phyloP scores from a whole-genome alignment of 2,888 invertebrate genomes.

The Protodeltote pygarga region DNA sequence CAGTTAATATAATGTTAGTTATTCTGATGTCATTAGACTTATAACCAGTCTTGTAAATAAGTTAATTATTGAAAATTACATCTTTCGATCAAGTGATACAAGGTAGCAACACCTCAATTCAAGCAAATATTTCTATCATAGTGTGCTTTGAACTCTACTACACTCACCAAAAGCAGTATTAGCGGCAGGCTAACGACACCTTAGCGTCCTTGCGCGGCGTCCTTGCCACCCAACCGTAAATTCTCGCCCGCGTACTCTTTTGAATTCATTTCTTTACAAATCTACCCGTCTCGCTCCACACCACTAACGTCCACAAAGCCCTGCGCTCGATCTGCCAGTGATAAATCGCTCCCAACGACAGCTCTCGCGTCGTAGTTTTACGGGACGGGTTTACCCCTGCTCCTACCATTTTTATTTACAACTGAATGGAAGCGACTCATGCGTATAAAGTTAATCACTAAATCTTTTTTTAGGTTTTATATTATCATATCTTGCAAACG shows the following conservation, averaged over 20 bases:
- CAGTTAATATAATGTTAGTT: slow-evolving; percentile 2
- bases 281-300: slow-evolving; percentile 55
- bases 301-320: slow-evolving; percentile 58
- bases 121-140: too few relatives aligned
- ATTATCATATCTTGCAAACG: slow-evolving; percentile 58
- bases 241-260: slow-evolving; percentile 59
- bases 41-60: slow-evolving; percentile 18
- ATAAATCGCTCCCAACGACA: slow-evolving; percentile 78
- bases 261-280: slow-evolving; percentile 43
- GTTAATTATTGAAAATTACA: slow-evolving; percentile 11
- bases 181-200: slow-evolving; percentile 64
- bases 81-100: too few relatives aligned
- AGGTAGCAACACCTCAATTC: too few relatives aligned
- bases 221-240: slow-evolving; percentile 74
- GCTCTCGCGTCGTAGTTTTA: slow-evolving; percentile 69
- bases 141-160: too few relatives aligned
- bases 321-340: slow-evolving; percentile 68
- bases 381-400: slow-evolving; percentile 67
- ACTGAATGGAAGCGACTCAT: slow-evolving; percentile 69
- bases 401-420: slow-evolving; percentile 74
- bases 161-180: background rate
- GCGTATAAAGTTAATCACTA: slow-evolving; percentile 72
- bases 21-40: slow-evolving; percentile 14
- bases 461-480: slow-evolving; percentile 59
- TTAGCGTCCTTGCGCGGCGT: slow-evolving; percentile 78